These are phyloP conservation scores for Pentamera pediparva DNA, from an alignment of 53 echinoderm and acorn worm species.

Conservation along the genomic window DNA sequence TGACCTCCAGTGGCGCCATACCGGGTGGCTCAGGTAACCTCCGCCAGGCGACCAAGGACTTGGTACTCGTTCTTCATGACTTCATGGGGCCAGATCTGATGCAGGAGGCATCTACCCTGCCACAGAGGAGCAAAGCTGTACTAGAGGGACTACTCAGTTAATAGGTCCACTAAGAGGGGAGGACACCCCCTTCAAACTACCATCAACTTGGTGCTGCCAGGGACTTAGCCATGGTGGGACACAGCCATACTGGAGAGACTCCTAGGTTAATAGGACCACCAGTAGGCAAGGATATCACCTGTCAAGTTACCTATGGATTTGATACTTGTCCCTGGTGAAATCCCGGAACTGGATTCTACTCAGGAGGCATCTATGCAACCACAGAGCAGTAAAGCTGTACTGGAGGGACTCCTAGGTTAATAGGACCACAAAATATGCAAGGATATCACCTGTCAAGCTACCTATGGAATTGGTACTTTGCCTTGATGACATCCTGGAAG, in stretches of 20 bases:
- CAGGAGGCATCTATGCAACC: constrained; percentile 75
- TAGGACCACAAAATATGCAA: constrained; percentile 82
- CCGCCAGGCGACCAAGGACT: constrained; percentile 59
- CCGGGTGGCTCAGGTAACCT: constrained; percentile 84
- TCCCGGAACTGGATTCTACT: constrained; percentile 67
- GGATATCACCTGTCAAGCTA: constrained; percentile 74
- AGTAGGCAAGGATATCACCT: constrained; percentile 81
- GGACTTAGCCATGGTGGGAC: no score
- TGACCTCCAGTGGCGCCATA: constrained; percentile 82
- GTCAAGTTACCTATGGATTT: constrained; percentile 60
- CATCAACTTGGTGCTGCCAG: no score
- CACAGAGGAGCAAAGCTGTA: constrained; percentile 43
- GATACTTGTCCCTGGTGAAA: constrained; percentile 49
- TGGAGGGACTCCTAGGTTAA: constrained; percentile 50
- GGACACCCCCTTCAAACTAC: not conserved
- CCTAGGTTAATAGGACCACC: constrained; percentile 80
- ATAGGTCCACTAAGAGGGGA: not conserved
- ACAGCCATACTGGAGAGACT: constrained; percentile 77
- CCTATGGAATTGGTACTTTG: constrained; percentile 55
- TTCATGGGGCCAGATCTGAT: constrained; percentile 74
- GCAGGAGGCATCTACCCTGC: constrained; percentile 69
- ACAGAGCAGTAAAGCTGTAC: constrained; percentile 34
- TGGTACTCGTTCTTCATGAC: constrained; percentile 59
- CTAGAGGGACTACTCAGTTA: not conserved
- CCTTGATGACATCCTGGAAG: constrained; percentile 69